Conservation (phyloP, 2,888 invertebrate species). For the Hyalella azteca region DNA sequence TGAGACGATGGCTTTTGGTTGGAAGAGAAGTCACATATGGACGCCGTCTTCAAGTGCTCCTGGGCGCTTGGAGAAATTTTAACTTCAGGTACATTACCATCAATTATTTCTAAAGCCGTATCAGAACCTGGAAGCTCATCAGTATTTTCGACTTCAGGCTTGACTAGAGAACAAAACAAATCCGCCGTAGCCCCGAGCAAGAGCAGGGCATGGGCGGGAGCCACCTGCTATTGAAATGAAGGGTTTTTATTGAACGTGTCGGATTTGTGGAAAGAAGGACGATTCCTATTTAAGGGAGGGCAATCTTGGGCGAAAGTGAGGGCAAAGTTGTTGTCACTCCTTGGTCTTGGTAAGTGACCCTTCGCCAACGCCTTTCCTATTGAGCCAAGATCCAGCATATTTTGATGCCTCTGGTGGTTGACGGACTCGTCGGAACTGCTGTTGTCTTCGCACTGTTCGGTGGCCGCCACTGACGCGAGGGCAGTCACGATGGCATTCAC, state of each 20-base stretch:
- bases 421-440: constrained; percentile 56
- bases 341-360: constrained; percentile 72
- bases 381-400: constrained; percentile 56
- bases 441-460: constrained; percentile 68
- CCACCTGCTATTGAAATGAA: constrained; percentile 57
- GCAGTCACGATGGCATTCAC: constrained; percentile 93
- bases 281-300: constrained; percentile 48
- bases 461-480: constrained; percentile 69
- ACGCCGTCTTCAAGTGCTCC: constrained; percentile 9
- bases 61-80: constrained; percentile 40
- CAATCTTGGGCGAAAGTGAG: constrained; percentile 51
- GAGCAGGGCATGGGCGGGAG: constrained; percentile 57
- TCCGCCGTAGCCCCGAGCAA: constrained; percentile 57
- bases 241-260: constrained; percentile 58
- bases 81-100: constrained; percentile 32
- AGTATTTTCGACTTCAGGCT: constrained; percentile 44
- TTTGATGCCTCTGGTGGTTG: constrained; percentile 47
- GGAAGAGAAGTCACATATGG: constrained; percentile 38
- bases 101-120: neutral
- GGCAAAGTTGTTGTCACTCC: constrained; percentile 69
- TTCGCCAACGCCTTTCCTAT: constrained; percentile 60
- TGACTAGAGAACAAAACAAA: constrained; percentile 58
- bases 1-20: constrained; percentile 33
- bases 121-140: neutral
- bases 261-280: constrained; percentile 59